Evolutionary conservation across 2,888 invertebrate genomes (phyloP), one percentile per base, ranked within the genome.

Genomic region (Callyntrura sp.): DNA sequence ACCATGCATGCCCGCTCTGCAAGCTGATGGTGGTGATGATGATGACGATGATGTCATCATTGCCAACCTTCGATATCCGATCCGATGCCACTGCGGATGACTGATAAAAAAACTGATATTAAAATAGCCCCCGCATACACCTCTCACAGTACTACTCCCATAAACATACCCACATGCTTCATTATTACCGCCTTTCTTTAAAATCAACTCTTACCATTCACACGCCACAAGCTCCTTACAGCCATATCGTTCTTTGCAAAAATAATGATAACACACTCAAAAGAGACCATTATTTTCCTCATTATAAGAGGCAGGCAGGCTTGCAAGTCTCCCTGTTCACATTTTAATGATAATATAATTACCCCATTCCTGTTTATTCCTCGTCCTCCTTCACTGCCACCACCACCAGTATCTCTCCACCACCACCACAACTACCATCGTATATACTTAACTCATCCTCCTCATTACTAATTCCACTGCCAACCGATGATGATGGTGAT

Each of bases 261-360:
- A 23, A 17, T 17, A 51, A 1, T 17, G 14, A 55, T 17, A 55
- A 55, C n/a, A 55, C 35, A 35, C 35, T 35, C 35, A 2, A 35
- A 35, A 35, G 6, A 2, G 35, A 35, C 35, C 6, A 35, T 35
- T 35, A 35, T 35, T 35, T 4, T 35, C 35, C 35, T 35, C 35
- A 35, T 35, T 35, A 35, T 35, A 4, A 35, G 3, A 2, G 6
- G 35, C 35, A 6, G 6, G 6, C 35, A 35, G 2, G 35, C 2
- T 35, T 4, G 2, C 35, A 35, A 35, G 6, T 6, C 35, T 35
- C 35, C 55, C 23, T 23, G 60, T 62, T 9, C 23, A 35, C 17
- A 4, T 20, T 60, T 45, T 70, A 70, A 70, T 70, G 70, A 45
- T 35, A 70, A 70, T 70, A 70, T 70, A 35, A 70, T 43, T 43